These are phyloP conservation scores for Escarpia spicata DNA, from an alignment of 2,888 invertebrate species.

Conservation along the genomic window DNA sequence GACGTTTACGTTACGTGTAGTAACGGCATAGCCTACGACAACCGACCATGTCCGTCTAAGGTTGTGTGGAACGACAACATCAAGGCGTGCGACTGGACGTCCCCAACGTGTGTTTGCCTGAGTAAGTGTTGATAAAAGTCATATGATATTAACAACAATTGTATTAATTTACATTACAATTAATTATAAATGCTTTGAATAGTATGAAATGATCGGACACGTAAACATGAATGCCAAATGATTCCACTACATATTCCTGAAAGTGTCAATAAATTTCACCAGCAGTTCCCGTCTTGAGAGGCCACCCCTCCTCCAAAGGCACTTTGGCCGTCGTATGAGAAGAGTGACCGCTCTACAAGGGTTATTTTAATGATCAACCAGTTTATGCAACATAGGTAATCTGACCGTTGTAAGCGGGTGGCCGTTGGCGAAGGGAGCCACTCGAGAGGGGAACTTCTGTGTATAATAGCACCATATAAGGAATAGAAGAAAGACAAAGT, in stretches of 20 bases:
- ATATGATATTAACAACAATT: neutral
- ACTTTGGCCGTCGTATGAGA: no score
- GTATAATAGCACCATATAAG: neutral
- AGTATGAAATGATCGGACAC: neutral
- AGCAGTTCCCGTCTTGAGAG: no score
- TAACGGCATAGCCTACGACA: neutral
- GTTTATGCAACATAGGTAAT: no score
- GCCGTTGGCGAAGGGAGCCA: no score
- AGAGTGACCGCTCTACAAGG: no score
- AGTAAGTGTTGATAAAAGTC: neutral
- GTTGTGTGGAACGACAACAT: neutral
- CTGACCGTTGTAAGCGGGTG: no score
- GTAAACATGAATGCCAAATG: neutral
- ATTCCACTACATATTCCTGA: neutral
- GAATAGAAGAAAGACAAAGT: neutral
- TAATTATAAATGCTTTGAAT: neutral
- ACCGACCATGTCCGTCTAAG: neutral
- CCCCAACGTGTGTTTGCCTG: neutral
- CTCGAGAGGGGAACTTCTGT: neutral
- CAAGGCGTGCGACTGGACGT: constrained; percentile 2
- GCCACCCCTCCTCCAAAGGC: no score
- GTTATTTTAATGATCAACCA: no score
- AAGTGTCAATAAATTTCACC: no score
- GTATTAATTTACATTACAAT: neutral
- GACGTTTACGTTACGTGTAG: neutral